Evolutionary conservation across 2,113 vertebrate species (phyloP), one percentile per base, ranked within the genome.

Genomic region (Tragelaphus buxtoni): DNA sequence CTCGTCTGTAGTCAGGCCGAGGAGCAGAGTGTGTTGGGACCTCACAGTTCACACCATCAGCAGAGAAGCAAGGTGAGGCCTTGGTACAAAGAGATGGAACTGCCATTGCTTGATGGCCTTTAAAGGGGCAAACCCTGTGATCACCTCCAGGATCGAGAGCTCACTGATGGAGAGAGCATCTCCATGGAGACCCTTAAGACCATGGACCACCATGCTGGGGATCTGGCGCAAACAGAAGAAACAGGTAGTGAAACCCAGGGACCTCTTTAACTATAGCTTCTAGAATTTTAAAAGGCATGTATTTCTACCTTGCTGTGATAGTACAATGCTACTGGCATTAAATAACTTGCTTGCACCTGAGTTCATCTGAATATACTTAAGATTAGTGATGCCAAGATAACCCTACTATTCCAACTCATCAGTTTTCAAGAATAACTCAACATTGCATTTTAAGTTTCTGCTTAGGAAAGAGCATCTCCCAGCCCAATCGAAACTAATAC

Each of bases 391-490:
- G 74, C 61, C 1, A 30, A 32, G 90, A 42, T 63, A n/a, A 87
- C 56, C 42, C 63, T 87, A 84, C 14, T 49, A 30, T 89, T 96
- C 86, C 18, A 58, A 39, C 26, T 94, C 42, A 58, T 56, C 39
- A 5, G 76, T 95, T 58, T 69, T 61, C 80, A 85, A 49, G 28
- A 49, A 65, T 74, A 95, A 87, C 32, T 69, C 74, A 95, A 49
- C n/a, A 53, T 2, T 18, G 28, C 26, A 76, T 61, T 47, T 76
- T 45, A 20, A 51, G 58, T 90, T 76, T 92, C 80, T 30, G 53
- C 53, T 42, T 80, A 74, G 39, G 42, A 84, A 80, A 51, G 84
- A 55, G 32, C 17, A 69, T 65, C 65, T 77, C 49, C 26, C 77
- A 79, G 35, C 60, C 35, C 32, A 80, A 32, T 74, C 13, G 7